Evolutionary conservation across 2,797 vertebrate species (phyloP).

Genomic region (Lates japonicus): DNA sequence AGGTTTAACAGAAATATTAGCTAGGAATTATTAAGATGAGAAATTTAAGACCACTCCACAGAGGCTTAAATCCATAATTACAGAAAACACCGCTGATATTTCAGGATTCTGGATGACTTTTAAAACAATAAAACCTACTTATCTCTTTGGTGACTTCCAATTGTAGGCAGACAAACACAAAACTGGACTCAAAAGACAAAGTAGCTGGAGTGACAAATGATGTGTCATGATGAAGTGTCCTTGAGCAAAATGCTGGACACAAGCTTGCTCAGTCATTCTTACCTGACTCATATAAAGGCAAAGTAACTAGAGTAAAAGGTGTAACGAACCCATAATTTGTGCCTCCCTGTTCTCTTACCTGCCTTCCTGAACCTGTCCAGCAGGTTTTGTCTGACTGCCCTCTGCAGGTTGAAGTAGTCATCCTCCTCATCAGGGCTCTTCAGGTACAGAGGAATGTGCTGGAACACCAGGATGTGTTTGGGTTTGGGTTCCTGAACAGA

Average conservation of each 20-base stretch:
- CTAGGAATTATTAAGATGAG: conserved; percentile 51
- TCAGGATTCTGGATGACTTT: conserved; percentile 3
- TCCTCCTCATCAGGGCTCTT: conserved; percentile 90
- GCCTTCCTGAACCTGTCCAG: conserved; percentile 92
- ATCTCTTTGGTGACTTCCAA: conserved; percentile 4
- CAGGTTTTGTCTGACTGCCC: conserved; percentile 84
- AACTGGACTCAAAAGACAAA: conserved; percentile 4
- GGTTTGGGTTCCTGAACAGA: conserved; percentile 77
- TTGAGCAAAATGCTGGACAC: conserved; percentile 15
- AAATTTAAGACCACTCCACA: conserved; percentile 51
- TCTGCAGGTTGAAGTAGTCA: conserved; percentile 94
- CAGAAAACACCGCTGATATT: conserved; percentile 32
- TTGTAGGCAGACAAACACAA: conserved; percentile 12
- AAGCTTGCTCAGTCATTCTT: neutral
- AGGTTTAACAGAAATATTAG: conserved; percentile 50
- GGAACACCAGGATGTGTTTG: conserved; percentile 92
- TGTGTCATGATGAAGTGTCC: neutral
- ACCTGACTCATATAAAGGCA: neutral
- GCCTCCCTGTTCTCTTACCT: conserved; percentile 68
- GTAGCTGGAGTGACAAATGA: neutral
- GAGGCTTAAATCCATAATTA: conserved; percentile 48
- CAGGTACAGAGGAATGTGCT: conserved; percentile 96
- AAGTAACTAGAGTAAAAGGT: neutral
- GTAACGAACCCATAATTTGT: neutral
- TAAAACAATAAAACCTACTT: conserved; percentile 9